Base-by-base conservation (phyloP, 2,797 vertebrate species). In the Parauchenoglanis punctatus region DNA sequence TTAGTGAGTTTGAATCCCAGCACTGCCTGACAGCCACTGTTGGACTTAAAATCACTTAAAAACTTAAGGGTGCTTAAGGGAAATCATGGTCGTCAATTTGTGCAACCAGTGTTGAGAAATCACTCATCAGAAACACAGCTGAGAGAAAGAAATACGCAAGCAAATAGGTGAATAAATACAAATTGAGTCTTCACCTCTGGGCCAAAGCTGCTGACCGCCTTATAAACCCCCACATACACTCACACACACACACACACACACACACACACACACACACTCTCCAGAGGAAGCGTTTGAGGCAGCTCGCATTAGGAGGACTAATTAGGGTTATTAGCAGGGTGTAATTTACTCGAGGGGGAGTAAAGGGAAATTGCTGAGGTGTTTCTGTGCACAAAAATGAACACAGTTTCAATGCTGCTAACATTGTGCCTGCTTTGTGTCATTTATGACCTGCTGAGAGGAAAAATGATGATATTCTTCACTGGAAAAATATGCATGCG, bases 281-380 rank as follows among this genome's bases (percentile, higher is more conserved):
- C 91, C 73, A 54, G 87, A 86, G 87, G 90, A 56, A 89, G 89
- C 84, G 84, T 90, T 89, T 70, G 90, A 90, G 87, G 84, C 84
- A 86, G 89, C 90, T 89, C 89, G 90, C 91, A 93, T 93, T 94
- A 94, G 90, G 88, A 91, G 89, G 93, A 92, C 89, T 94, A 95
- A 95, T 95, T 94, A 94, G 91, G 91, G 93, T 93, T 93, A 94
- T 94, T 94, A 94, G 89, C 88, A 89, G 91, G 92, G 90, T 81
- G 83, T 93, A 92, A 94, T 95, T 94, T 91, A 93, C 93, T 93
- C 93, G 90, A 91, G 89, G 87, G 93, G 92, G 93, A 94, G 92
- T 92, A 90, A 92, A 94, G 94, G 93, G 89, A 94, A 95, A 94
- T 93, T 93, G 93, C 91, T 89, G 89, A 89, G 89, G 92, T 83